Evolutionary conservation across 2,888 invertebrate genomes (phyloP), one percentile per base, ranked within the genome.

Genomic region (Gortyna flavago): DNA sequence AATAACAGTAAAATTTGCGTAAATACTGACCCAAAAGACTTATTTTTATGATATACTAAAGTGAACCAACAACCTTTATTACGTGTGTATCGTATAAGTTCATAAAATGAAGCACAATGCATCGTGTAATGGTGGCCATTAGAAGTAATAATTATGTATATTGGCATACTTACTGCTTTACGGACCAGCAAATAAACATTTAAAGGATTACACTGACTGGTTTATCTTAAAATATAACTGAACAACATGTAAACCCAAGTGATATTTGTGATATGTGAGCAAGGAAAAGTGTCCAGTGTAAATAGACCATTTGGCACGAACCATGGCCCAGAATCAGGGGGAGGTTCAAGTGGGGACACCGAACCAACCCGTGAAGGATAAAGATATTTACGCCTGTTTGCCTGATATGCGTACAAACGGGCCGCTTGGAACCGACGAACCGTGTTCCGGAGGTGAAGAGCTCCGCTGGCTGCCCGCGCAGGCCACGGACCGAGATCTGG

Each of bases 391-490:
- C 94, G 97, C 94, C 90, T 97, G 93, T 93, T 94, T 96, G 94
- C 97, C 94, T 95, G 97, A 96, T 95, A 97, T 93, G 95, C 97
- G 93, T 92, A 94, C 91, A 91, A 95, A 94, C 89, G 97, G 96
- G 64, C 95, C 95, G n/a, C 93, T 94, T 89, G 97, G 94, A 93
- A 94, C 90, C 88, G 96, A 92, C 93, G 97, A 94, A 94, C 92
- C 92, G 92, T 97, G 91, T 95, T 95, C 95, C 90, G 97, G 96
- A 91, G 97, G 98, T 88, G 99, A 99, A 96, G 99, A 99, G 95
- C 97, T 99, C 95, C 97, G 99, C 96, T 99, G 99, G 99, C 97
- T 98, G 94, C 99, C 99, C 82, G 98, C 98, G 89, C 98, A 99
- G 97, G 98, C 99, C 89, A 97, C 98, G 91, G 99, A 99, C 97